Evolutionary conservation across 2,888 invertebrate genomes (phyloP), one percentile per base, ranked within the genome.

Genomic region (Sylvicola cinctus): DNA sequence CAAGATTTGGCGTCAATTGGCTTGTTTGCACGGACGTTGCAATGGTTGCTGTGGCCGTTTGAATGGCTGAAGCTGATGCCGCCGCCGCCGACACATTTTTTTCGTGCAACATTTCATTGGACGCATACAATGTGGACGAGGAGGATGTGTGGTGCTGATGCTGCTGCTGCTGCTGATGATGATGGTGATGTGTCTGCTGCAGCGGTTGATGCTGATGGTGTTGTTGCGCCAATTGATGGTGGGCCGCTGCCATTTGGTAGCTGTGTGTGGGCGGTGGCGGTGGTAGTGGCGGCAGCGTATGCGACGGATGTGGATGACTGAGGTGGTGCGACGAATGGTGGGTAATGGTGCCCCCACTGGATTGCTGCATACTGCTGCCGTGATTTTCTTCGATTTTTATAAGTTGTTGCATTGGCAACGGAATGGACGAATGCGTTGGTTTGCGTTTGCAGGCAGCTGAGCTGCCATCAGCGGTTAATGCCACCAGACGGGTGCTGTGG

Each of bases 301-400:
- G 8, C 8, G 20, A 8, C 20, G 20, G 8, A 8, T 20, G 20
- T 8, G 8, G 20, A 8, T 20, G 20, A 20, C 8, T 4, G 20
- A 6, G 20, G 20, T 38, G 44, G 37, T 32, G 43, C 35, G 32
- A 40, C 34, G 36, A 58, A 37, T 43, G 44, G 34, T 53, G 46
- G 27, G 60, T 54, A 40, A 8, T 20, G 20, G 8, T 8, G 20
- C 20, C 8, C 5, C 20, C 8, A 20, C 8, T 20, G 20, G 12
- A 29, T 49, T 47, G 20, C 50, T 46, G 4, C 39, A 36, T 11
- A 31, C 27, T 6, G 15, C 3, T 26, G 33, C 4, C 12, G 25
- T 26, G 25, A 49, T 74, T 76, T 2, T 77, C 71, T 52, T 79
- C 79, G 35, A 78, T 70, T 56, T 79, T 79, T 36, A 78, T 73